Evolutionary conservation across 2,888 invertebrate genomes (phyloP).

Genomic region (Heteropelma amictum): DNA sequence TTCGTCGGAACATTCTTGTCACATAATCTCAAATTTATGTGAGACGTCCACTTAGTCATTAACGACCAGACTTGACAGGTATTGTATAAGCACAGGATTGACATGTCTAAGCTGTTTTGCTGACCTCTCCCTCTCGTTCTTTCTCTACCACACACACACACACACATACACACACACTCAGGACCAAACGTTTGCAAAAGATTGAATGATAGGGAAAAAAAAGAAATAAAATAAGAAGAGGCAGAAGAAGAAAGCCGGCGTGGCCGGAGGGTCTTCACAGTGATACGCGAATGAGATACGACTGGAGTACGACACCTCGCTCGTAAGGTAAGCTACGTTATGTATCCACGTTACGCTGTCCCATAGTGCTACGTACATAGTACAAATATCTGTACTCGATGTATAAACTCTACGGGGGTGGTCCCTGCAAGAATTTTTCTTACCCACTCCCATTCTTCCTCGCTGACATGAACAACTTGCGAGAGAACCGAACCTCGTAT

Average conservation of each 20-base stretch:
- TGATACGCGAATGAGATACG: constrained; percentile 69
- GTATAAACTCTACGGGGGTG: constrained; percentile 66
- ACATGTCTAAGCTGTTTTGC: too few species aligned
- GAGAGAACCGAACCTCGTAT: constrained; percentile 11
- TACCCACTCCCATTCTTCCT: constrained; percentile 41
- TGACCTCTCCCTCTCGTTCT: too few species aligned
- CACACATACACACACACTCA: too few species aligned
- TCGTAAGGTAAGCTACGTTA: constrained; percentile 68
- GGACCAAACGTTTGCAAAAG: constrained; percentile 4
- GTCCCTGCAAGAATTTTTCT: constrained; percentile 59
- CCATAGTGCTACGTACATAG: constrained; percentile 21
- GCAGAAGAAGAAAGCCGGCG: constrained; percentile 14
- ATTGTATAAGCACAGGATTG: too few species aligned
- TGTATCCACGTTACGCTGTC: constrained; percentile 60
- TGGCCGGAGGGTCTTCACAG: constrained; percentile 52
- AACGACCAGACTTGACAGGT: too few species aligned
- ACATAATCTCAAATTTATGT: too few species aligned
- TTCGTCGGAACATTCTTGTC: too few species aligned
- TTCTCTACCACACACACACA: too few species aligned
- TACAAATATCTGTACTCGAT: constrained; percentile 42
- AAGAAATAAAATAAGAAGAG: constrained; percentile 11
- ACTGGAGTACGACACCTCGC: constrained; percentile 62
- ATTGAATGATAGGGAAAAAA: constrained; percentile 18
- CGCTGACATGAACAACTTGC: constrained; percentile 27
- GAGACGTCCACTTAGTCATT: too few species aligned